phyloP scores from a whole-genome alignment of 92 coral and sea anemone genomes.

The Palythoa grandis region DNA sequence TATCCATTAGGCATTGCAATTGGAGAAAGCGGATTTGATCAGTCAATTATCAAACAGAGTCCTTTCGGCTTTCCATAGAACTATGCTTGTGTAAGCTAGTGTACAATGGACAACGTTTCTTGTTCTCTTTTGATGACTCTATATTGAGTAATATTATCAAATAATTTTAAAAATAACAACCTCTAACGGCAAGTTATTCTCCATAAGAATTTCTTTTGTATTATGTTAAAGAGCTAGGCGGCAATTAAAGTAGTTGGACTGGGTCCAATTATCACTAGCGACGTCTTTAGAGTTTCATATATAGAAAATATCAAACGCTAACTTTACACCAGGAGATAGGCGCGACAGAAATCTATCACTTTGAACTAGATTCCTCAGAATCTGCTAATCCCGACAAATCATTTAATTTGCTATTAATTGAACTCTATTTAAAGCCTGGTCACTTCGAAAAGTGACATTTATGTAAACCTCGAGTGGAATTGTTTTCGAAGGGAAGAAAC shows the following conservation, averaged over 20 bases:
- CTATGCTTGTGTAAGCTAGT: no score
- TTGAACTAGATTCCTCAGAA: constrained; percentile 21
- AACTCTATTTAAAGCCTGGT: constrained; percentile 10
- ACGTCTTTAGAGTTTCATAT: constrained; percentile 6
- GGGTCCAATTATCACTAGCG: background rate
- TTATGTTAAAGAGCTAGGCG: background rate
- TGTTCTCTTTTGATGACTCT: no score
- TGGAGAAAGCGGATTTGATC: no score
- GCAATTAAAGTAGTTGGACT: background rate
- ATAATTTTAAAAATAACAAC: no score
- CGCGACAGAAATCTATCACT: background rate
- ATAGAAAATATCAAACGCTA: background rate
- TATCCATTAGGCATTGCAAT: no score
- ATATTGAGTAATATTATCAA: no score
- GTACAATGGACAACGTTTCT: no score
- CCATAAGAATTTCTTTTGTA: no score
- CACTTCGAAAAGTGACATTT: background rate
- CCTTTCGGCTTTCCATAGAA: no score
- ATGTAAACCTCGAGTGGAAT: background rate
- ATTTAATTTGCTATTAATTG: constrained; percentile 42
- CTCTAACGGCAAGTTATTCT: no score
- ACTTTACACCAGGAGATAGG: constrained; percentile 1
- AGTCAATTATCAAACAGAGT: no score
- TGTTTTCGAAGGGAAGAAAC: background rate
- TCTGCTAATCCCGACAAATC: constrained; percentile 45